Percentiles rank a stretch among this genome's conserved stretches.
phyloP scores from a whole-genome alignment of 2,113 vertebrate genomes.

The Takifugu bimaculatus region DNA sequence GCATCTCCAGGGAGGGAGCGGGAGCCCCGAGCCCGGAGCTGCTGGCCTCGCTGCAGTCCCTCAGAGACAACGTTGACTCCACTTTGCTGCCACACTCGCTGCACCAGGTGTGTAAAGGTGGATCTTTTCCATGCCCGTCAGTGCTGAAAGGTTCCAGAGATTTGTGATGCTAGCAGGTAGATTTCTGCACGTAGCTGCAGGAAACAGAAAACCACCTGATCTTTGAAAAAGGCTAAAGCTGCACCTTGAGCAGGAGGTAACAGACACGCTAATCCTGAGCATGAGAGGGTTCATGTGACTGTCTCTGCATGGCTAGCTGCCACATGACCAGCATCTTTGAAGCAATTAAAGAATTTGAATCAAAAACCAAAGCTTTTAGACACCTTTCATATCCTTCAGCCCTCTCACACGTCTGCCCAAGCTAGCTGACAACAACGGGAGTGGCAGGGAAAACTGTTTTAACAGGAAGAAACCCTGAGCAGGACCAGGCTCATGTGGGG shows the following conservation, averaged over 20 bases:
- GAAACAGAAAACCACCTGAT: background rate
- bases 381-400: too few species aligned
- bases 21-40: slow-evolving; percentile 69
- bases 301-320: slow-evolving; percentile 13
- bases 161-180: background rate
- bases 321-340: slow-evolving; percentile 40
- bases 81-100: slow-evolving; percentile 85
- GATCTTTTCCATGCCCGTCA: slow-evolving; percentile 5
- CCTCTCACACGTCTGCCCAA: too few species aligned
- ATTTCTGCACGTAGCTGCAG: too few species aligned
- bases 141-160: too few species aligned
- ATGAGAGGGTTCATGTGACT: slow-evolving; percentile 52
- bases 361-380: background rate
- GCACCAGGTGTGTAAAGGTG: slow-evolving; percentile 83
- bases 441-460: too few species aligned
- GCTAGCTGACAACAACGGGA: too few species aligned
- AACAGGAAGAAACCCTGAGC: too few species aligned
- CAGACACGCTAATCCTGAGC: slow-evolving; percentile 26
- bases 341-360: slow-evolving; percentile 30
- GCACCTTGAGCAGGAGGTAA: background rate
- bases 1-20: slow-evolving; percentile 22
- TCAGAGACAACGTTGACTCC: slow-evolving; percentile 81
- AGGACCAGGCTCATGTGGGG: too few species aligned
- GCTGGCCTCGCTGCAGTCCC: slow-evolving; percentile 80
- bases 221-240: background rate